A percentile compares a stretch with the other conserved stretches of the same genome.
These are phyloP conservation scores for Lutjanus erythropterus DNA, from an alignment of 2,113 vertebrate genomes.

Conservation along the genomic window DNA sequence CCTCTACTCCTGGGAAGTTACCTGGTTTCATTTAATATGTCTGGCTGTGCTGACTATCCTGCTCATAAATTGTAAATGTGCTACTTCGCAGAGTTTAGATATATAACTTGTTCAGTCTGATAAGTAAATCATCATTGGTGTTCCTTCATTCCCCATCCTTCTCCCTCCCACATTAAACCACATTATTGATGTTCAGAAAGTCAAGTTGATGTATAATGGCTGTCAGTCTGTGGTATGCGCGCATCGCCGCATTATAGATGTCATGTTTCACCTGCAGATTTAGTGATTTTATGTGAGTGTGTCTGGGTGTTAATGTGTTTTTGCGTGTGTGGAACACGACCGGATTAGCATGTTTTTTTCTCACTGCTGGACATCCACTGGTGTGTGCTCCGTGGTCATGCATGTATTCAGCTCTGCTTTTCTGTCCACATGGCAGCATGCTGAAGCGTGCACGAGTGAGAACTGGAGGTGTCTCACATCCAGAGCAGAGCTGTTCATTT, in stretches of 20 bases:
- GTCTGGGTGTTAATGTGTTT: constrained; percentile 1
- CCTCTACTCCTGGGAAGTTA: constrained; percentile 9
- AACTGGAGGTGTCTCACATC: constrained; percentile 41
- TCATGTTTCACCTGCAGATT: constrained; percentile 7
- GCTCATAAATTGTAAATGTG: constrained; percentile 61
- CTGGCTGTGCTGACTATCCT: constrained; percentile 30
- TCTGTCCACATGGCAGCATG: constrained; percentile 40
- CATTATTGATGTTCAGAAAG: constrained; percentile 49
- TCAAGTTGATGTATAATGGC: constrained; percentile 38
- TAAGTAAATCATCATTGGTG: constrained; percentile 50
- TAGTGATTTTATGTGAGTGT: neutral
- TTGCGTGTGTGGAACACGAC: constrained; percentile 11
- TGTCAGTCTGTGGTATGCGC: constrained; percentile 28
- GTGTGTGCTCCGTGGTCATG: neutral
- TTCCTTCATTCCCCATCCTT: constrained; percentile 3
- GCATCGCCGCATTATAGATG: constrained; percentile 17
- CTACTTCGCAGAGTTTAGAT: constrained; percentile 46
- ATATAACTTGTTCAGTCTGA: constrained; percentile 32
- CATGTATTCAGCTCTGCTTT: constrained; percentile 31
- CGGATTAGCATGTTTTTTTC: constrained; percentile 13
- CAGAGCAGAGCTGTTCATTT: constrained; percentile 78
- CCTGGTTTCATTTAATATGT: constrained; percentile 51
- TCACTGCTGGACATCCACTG: constrained; percentile 5
- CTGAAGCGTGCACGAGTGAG: constrained; percentile 14
- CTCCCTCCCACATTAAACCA: constrained; percentile 18